Base-by-base conservation (phyloP, 2,888 invertebrate species). In the Embidobia sp. region DNA sequence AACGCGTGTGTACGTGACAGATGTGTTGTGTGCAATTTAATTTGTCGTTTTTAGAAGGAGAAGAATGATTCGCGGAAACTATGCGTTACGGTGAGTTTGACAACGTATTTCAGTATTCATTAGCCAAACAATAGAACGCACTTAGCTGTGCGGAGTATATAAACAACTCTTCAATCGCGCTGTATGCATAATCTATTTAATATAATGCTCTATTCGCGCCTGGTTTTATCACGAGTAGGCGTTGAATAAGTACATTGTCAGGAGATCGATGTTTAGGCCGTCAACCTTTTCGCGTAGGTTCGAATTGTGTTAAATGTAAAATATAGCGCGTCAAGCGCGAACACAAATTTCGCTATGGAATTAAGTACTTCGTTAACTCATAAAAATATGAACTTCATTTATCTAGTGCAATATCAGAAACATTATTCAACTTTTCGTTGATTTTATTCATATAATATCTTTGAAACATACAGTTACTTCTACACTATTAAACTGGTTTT, bases 181-280 rank as follows among this genome's bases (percentile, higher is more conserved):
- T 67, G 72, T 72, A 72, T 77, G 72, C 77, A 77, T 77, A 77
- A 77, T 77, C 77, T 70, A 72, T 70, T 72, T 53, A 66, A 72
- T 77, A 66, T 72, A 66, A 77, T 61, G 44, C 69, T 70, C 69
- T 57, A 69, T 76, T 63, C 76, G 66, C 77, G 66, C 66, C 64
- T 42, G 72, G 67, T 77, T 73, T 67, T 73, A 77, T 73, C 77
- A 31, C 19, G 77, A 67, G 77, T 77, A 73, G 77, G 77, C 67
- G 77, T 77, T 77, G 76, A 77, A 77, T 77, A 77, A 77, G 76
- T 77, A 73, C 73, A 73, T 72, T 67, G 77, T 73, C 72, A 55
- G 72, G 69, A 74, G 69, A 78, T 74, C 73, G 73, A 78, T 73
- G 77, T 73, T 63, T 73, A 48, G 64, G 46, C 73, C 69, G 59